A percentile compares a stretch with the other conserved stretches of the same genome.
Evolutionary conservation across 2,888 invertebrate species (phyloP).

Genomic region (Ashinkailepas kermadecensis): DNA sequence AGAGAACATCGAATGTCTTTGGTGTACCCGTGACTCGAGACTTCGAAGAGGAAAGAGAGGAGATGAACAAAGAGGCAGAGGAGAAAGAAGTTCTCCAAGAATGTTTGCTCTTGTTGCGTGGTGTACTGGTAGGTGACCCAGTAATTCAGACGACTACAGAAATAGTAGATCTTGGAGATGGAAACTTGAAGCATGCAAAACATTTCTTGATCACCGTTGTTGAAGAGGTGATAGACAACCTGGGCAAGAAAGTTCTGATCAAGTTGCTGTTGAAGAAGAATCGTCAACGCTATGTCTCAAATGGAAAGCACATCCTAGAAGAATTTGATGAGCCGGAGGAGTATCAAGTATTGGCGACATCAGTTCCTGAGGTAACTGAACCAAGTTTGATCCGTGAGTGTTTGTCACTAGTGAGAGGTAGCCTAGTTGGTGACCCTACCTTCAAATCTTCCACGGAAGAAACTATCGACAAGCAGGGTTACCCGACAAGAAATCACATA

Average conservation of each 20-base stretch:
- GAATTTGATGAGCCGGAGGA: neutral
- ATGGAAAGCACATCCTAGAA: neutral
- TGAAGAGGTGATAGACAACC: neutral
- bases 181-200: neutral
- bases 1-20: neutral
- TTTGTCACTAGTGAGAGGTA: neutral
- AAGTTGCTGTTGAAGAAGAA: neutral
- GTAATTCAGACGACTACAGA: neutral
- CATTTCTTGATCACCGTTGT: neutral
- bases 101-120: neutral
- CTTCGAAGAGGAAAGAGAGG: neutral
- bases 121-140: neutral
- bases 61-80: neutral
- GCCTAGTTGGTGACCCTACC: neutral
- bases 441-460: neutral
- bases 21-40: neutral
- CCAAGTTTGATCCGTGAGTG: neutral
- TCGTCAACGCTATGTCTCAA: neutral
- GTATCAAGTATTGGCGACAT: neutral
- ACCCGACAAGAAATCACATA: neutral
- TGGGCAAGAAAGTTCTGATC: neutral
- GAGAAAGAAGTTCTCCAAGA: neutral
- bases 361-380: neutral
- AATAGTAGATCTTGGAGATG: neutral
- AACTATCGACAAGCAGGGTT: neutral